Percentiles rank a stretch among this genome's conserved stretches.
phyloP scores from a whole-genome alignment of 2,888 invertebrate genomes.

The Lepidochitona cinerea region DNA sequence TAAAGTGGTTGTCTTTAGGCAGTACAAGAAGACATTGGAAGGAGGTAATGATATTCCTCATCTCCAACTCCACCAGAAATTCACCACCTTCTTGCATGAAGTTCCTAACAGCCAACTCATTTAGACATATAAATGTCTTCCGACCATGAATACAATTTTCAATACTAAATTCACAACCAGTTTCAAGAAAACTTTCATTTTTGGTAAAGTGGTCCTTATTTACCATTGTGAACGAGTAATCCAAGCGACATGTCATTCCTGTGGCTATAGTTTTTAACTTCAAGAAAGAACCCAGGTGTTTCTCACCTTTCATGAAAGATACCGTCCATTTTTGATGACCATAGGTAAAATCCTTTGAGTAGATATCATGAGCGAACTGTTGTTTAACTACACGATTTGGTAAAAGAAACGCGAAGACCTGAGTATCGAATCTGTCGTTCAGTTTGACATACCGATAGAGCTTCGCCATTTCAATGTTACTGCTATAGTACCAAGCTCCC shows the following conservation, averaged over 20 bases:
- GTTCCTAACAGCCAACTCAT: constrained; percentile 72
- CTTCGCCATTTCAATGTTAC: too few species aligned
- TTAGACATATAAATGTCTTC: constrained; percentile 63
- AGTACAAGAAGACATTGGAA: constrained; percentile 81
- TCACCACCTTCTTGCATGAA: constrained; percentile 87
- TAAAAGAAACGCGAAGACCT: constrained; percentile 87
- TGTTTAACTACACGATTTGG: constrained; percentile 84
- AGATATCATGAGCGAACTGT: constrained; percentile 81
- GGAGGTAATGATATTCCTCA: constrained; percentile 82
- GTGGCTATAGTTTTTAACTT: constrained; percentile 84
- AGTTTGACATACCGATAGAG: constrained; percentile 83
- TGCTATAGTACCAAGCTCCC: too few species aligned
- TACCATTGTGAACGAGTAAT: constrained; percentile 85
- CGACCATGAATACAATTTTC: constrained; percentile 63
- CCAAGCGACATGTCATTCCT: constrained; percentile 83
- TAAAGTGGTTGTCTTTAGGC: constrained; percentile 70
- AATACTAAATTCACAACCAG: constrained; percentile 76
- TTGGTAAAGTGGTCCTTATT: constrained; percentile 87
- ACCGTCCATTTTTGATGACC: constrained; percentile 88
- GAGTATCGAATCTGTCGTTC: constrained; percentile 85
- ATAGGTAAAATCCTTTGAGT: constrained; percentile 86
- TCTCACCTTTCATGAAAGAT: constrained; percentile 83
- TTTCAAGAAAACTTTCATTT: constrained; percentile 85
- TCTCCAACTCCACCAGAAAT: constrained; percentile 83
- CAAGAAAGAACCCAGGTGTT: constrained; percentile 83